phyloP scores from a whole-genome alignment of 2,888 invertebrate species.

The Cephus spinipes region DNA sequence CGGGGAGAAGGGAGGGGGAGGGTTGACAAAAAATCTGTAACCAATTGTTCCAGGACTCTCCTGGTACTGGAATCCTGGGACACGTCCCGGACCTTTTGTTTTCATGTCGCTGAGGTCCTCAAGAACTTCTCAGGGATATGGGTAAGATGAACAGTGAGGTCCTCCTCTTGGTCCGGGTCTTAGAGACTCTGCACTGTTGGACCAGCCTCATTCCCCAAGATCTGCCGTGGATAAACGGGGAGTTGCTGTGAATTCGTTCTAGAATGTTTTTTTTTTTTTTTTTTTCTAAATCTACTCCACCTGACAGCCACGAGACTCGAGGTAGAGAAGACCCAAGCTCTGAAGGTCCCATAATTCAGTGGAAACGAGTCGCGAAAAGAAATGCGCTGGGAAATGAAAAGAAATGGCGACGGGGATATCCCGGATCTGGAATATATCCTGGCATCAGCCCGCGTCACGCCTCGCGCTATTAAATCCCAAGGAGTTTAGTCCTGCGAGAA shows the following conservation, averaged over 20 bases:
- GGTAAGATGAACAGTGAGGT: not conserved
- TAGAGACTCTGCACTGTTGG: not conserved
- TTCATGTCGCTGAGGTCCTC: too few species aligned
- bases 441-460: not conserved
- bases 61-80: too few species aligned
- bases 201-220: not conserved
- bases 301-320: not conserved
- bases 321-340: not conserved
- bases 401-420: not conserved
- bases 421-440: not conserved
- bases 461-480: not conserved
- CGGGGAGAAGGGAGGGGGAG: too few species aligned
- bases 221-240: not conserved
- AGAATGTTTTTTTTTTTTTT: not conserved
- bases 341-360: not conserved
- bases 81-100: too few species aligned
- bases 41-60: constrained; percentile 10
- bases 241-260: not conserved
- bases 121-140: not conserved
- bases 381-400: not conserved
- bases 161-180: not conserved
- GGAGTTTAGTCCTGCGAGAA: not conserved
- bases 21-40: constrained; percentile 16
- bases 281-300: not conserved
- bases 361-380: not conserved